These are phyloP conservation scores for Rhyacophila evoluta DNA, from an alignment of 2,888 invertebrate species.

Conservation along the genomic window DNA sequence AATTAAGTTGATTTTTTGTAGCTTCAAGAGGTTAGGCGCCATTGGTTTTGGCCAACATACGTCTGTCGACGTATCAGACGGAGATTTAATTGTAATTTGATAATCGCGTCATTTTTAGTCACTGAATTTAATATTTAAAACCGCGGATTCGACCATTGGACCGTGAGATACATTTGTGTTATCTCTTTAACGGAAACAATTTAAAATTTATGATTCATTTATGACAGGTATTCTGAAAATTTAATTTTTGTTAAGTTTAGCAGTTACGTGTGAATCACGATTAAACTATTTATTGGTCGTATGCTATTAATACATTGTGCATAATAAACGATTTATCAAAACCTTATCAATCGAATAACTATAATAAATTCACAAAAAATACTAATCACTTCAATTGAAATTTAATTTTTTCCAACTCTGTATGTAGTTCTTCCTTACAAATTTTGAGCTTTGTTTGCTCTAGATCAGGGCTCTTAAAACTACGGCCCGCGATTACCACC, in stretches of 20 bases:
- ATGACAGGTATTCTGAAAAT: background rate
- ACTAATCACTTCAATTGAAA: too few species aligned
- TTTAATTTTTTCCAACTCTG: too few species aligned
- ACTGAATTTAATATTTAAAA: conserved; percentile 4
- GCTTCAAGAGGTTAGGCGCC: background rate
- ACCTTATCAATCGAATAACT: too few species aligned
- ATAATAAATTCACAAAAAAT: too few species aligned
- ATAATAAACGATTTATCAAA: background rate
- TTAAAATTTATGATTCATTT: conserved; percentile 22
- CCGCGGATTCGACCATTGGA: background rate
- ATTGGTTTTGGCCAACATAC: background rate
- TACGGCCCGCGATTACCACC: too few species aligned
- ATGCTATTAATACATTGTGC: background rate
- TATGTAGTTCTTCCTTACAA: too few species aligned
- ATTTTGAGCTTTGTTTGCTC: too few species aligned
- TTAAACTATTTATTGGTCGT: background rate
- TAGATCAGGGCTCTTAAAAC: too few species aligned
- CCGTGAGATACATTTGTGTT: background rate
- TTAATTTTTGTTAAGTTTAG: background rate
- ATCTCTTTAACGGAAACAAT: conserved; percentile 19
- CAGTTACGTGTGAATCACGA: background rate
- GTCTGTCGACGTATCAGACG: background rate
- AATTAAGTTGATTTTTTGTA: background rate
- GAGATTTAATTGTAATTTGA: background rate
- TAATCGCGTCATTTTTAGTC: conserved; percentile 18